Evolutionary conservation across 2,113 vertebrate species (phyloP).

Genomic region (Rynchops niger): DNA sequence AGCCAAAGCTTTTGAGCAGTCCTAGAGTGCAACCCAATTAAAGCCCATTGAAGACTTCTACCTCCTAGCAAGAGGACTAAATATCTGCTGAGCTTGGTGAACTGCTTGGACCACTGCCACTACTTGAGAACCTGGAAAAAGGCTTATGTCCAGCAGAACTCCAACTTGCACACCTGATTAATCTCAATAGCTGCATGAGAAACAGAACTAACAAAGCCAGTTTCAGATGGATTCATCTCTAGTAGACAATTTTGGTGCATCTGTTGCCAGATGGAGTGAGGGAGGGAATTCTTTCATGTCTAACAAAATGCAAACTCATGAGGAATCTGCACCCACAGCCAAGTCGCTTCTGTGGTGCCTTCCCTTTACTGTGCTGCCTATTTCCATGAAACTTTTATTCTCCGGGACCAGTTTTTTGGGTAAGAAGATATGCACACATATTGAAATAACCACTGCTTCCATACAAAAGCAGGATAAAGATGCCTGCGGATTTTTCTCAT

Average conservation of each 20-base stretch:
- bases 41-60: background rate
- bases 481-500: background rate
- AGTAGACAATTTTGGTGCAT: background rate
- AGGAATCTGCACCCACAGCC: background rate
- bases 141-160: background rate
- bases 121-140: background rate
- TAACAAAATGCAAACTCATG: conserved; percentile 13
- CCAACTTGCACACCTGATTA: background rate
- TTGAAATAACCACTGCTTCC: conserved; percentile 1
- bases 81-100: background rate
- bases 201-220: background rate
- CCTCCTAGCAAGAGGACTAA: background rate
- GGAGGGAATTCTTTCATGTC: conserved; percentile 15
- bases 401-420: background rate
- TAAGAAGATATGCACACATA: background rate
- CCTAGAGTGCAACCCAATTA: background rate
- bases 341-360: background rate
- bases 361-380: background rate
- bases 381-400: background rate
- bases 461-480: background rate
- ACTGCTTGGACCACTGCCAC: background rate
- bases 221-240: background rate
- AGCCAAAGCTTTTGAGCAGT: background rate
- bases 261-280: conserved; percentile 10
- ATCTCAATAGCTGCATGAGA: background rate